Evolutionary conservation across 2,113 vertebrate species (phyloP).

Genomic region (Daboia siamensis): DNA sequence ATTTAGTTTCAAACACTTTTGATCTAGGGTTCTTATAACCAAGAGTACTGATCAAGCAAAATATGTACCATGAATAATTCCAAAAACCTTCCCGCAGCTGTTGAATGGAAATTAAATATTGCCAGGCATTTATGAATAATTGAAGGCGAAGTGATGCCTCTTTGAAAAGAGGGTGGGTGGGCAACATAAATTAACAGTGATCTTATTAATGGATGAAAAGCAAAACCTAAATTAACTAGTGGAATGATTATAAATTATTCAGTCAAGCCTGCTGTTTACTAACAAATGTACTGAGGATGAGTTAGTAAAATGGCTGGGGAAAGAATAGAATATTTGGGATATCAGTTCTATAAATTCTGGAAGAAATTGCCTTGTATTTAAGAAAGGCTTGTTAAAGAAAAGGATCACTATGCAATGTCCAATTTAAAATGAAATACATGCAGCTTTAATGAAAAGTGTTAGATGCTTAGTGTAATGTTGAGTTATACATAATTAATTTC

Average conservation of each 20-base stretch:
- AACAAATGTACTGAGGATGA: conserved; percentile 31
- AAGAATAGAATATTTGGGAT: not conserved
- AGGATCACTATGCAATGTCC: not conserved
- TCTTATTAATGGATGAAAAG: conserved; percentile 59
- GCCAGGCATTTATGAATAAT: conserved; percentile 66
- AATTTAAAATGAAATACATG: conserved; percentile 11
- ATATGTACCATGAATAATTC: conserved; percentile 60
- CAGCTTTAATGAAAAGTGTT: conserved; percentile 33
- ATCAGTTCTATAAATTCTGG: not conserved
- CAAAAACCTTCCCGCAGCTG: conserved; percentile 53
- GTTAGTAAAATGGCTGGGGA: not conserved
- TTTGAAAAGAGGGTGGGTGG: not conserved
- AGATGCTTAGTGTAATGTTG: conserved; percentile 30
- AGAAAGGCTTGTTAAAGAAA: not conserved
- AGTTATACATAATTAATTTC: conserved; percentile 48
- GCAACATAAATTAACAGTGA: conserved; percentile 50
- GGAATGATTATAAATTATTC: conserved; percentile 57
- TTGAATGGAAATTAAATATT: conserved; percentile 54
- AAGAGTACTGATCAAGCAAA: conserved; percentile 33
- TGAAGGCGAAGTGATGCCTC: not conserved
- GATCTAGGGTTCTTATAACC: not conserved
- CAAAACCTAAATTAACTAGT: conserved; percentile 57
- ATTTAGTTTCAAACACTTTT: not conserved
- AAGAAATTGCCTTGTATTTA: not conserved
- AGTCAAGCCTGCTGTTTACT: conserved; percentile 48